phyloP scores from a whole-genome alignment of 2,113 vertebrate species.

The Ciconia stormi region DNA sequence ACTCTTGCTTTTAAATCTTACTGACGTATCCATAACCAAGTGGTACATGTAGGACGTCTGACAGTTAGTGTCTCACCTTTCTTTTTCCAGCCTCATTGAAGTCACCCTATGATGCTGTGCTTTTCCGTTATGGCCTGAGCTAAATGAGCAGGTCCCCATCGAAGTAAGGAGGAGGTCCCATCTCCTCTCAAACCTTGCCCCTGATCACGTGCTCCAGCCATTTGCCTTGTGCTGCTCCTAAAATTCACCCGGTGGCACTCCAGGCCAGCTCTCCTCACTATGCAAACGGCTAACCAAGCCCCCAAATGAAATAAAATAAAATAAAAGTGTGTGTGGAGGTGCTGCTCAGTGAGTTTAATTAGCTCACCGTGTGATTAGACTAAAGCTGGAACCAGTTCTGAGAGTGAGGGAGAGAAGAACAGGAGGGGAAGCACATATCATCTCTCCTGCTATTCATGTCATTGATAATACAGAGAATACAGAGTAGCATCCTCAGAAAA shows the following conservation, averaged over 20 bases:
- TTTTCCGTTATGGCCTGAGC: rapidly evolving
- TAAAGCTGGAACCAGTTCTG: background rate
- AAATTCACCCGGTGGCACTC: background rate
- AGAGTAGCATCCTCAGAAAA: background rate
- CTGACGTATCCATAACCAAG: background rate
- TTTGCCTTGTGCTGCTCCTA: background rate
- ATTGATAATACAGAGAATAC: background rate
- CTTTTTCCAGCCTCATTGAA: background rate
- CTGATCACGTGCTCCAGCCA: background rate
- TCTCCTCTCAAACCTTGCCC: background rate
- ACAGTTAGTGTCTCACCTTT: background rate
- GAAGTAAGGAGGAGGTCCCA: background rate
- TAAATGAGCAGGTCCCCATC: background rate
- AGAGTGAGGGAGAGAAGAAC: background rate
- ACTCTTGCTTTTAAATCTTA: background rate
- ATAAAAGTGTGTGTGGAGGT: background rate
- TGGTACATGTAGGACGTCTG: background rate
- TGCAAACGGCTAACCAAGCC: background rate
- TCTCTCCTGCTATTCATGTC: background rate
- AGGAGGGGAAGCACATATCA: background rate
- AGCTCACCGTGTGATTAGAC: background rate
- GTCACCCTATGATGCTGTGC: background rate
- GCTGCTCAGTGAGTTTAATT: background rate
- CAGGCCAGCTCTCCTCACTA: background rate
- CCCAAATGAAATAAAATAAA: background rate